Evolutionary conservation across 2,113 vertebrate species (phyloP).

Genomic region (Furnarius figulus): DNA sequence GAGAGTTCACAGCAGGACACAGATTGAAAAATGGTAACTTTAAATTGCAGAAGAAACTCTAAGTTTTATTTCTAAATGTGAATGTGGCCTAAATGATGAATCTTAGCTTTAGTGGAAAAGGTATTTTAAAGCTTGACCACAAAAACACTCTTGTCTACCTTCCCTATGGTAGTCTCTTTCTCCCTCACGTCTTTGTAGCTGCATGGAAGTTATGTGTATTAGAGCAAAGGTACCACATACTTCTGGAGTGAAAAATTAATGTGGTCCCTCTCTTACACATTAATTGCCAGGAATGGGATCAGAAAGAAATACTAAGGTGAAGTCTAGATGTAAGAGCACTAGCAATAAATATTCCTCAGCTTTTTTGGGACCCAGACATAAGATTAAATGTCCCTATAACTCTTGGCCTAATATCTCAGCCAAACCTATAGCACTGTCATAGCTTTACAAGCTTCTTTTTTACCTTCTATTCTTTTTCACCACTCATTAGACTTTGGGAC

Average conservation of each 20-base stretch:
- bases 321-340: not conserved
- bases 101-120: not conserved
- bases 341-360: conserved; percentile 31
- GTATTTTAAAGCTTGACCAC: not conserved
- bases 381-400: conserved; percentile 5
- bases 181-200: not conserved
- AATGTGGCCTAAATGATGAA: not conserved
- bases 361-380: not conserved
- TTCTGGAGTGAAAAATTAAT: conserved; percentile 32
- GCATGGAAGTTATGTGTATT: not conserved
- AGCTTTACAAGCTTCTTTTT: not conserved
- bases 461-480: not conserved
- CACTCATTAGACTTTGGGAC: not conserved
- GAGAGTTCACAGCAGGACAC: not conserved
- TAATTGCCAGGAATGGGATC: not conserved
- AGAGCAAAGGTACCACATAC: not conserved
- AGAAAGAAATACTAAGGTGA: conserved; percentile 17
- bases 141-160: not conserved
- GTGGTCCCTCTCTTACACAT: not conserved
- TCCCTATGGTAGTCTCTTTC: not conserved
- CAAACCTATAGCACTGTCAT: not conserved
- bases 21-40: not conserved
- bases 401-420: not conserved
- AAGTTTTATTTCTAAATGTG: not conserved
- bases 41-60: not conserved